These are phyloP conservation scores for Agrochola circellaris DNA, from an alignment of 2,888 invertebrate species.

Conservation along the genomic window DNA sequence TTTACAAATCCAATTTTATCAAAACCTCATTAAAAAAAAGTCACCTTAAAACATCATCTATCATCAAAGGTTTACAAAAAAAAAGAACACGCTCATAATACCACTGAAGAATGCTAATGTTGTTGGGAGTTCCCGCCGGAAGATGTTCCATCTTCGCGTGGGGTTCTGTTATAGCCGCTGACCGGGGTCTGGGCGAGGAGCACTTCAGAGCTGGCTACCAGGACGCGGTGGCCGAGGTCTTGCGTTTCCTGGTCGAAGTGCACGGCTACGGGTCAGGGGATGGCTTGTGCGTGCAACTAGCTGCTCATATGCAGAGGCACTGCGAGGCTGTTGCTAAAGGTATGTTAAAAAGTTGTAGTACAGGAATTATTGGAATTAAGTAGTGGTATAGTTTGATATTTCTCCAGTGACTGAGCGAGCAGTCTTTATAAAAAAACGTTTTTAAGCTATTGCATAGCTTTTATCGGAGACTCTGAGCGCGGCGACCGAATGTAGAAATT, in stretches of 20 bases:
- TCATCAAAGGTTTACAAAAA: slow-evolving; percentile 64
- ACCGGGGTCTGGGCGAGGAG: slow-evolving; percentile 77
- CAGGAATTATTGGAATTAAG: background rate
- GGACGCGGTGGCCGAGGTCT: slow-evolving; percentile 97
- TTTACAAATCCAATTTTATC: background rate
- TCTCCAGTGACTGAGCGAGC: background rate
- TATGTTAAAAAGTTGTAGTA: slow-evolving; percentile 62
- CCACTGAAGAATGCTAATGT: slow-evolving; percentile 80
- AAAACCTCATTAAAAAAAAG: slow-evolving; percentile 1
- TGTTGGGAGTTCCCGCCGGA: slow-evolving; percentile 79
- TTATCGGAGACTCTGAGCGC: no score
- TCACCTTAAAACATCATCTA: background rate
- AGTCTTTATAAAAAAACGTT: background rate
- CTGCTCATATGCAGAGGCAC: slow-evolving; percentile 96
- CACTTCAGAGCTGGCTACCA: slow-evolving; percentile 95
- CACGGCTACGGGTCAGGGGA: slow-evolving; percentile 95
- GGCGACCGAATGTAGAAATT: no score
- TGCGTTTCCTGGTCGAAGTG: slow-evolving; percentile 96
- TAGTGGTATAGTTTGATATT: background rate
- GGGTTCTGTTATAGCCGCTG: slow-evolving; percentile 85
- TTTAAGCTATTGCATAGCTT: no score
- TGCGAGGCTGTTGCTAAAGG: slow-evolving; percentile 92
- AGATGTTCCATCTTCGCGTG: slow-evolving; percentile 81
- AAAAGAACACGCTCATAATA: slow-evolving; percentile 59
- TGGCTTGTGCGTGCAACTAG: slow-evolving; percentile 94